Evolutionary conservation across 2,797 vertebrate genomes (phyloP).

Genomic region (Enteromius trimaculatus): DNA sequence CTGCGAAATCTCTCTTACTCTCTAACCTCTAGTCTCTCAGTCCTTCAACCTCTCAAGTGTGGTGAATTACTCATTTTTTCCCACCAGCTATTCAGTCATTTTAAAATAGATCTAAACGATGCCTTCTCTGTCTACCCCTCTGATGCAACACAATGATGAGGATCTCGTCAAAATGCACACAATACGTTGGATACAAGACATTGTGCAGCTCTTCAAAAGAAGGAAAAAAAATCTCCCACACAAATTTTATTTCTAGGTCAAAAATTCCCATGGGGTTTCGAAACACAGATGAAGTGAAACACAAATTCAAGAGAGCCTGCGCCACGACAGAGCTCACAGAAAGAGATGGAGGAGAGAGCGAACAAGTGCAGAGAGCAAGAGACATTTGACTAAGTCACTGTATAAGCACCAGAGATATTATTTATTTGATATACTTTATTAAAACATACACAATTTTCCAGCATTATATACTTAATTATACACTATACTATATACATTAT

Average conservation of each 20-base stretch:
- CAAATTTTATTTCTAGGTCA: slow-evolving; percentile 78
- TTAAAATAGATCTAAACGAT: slow-evolving; percentile 72
- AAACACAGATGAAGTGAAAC: slow-evolving; percentile 69
- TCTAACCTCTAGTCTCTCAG: slow-evolving; percentile 5
- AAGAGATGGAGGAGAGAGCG: slow-evolving; percentile 23
- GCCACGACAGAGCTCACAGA: slow-evolving; percentile 58
- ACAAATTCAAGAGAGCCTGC: slow-evolving; percentile 47
- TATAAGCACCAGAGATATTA: slow-evolving; percentile 13
- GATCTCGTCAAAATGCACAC: slow-evolving; percentile 72
- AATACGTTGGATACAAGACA: slow-evolving; percentile 68
- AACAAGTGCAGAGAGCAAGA: slow-evolving; percentile 9
- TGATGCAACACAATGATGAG: slow-evolving; percentile 72
- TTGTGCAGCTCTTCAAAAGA: slow-evolving; percentile 74
- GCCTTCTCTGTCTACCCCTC: slow-evolving; percentile 66
- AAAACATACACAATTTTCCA: slow-evolving; percentile 19
- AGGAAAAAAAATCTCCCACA: slow-evolving; percentile 74
- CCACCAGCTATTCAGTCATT: slow-evolving; percentile 61
- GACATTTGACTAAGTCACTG: slow-evolving; percentile 19
- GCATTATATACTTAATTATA: neutral
- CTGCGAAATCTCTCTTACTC: slow-evolving; percentile 23
- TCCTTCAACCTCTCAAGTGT: slow-evolving; percentile 39
- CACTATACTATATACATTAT: neutral
- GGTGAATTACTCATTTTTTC: slow-evolving; percentile 70
- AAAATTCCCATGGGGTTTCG: slow-evolving; percentile 73
- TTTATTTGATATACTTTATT: neutral